phyloP scores from a whole-genome alignment of 2,888 invertebrate genomes.

The Phortica magna region DNA sequence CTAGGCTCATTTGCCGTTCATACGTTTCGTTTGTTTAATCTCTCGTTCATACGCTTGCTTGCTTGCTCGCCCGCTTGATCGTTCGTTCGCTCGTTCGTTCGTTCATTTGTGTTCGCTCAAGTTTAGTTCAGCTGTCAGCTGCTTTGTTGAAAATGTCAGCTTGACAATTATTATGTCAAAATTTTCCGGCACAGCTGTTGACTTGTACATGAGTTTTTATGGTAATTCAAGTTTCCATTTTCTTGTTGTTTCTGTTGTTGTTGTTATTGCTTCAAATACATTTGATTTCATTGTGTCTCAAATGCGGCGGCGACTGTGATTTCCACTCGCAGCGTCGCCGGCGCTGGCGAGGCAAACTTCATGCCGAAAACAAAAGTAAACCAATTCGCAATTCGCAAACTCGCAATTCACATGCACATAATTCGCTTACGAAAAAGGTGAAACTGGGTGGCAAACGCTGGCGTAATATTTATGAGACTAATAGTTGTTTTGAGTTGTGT shows the following conservation, averaged over 20 bases:
- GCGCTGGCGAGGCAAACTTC: background rate
- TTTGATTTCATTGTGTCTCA: slow-evolving; percentile 7
- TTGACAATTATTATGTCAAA: slow-evolving; percentile 75
- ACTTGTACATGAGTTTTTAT: slow-evolving; percentile 71
- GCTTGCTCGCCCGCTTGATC: background rate
- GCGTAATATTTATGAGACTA: slow-evolving; percentile 21
- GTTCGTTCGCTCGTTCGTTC: background rate
- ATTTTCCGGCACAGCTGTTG: slow-evolving; percentile 65
- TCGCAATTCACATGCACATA: slow-evolving; percentile 5
- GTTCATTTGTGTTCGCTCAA: slow-evolving; percentile 36
- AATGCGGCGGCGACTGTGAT: slow-evolving; percentile 15
- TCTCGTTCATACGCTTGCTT: background rate
- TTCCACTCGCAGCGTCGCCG: background rate
- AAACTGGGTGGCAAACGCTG: slow-evolving; percentile 27
- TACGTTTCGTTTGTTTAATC: background rate
- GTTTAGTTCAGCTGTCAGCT: slow-evolving; percentile 69
- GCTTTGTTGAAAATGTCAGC: slow-evolving; percentile 74
- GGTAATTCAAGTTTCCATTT: slow-evolving; percentile 71
- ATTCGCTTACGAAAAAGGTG: slow-evolving; percentile 19
- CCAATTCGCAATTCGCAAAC: slow-evolving; percentile 7
- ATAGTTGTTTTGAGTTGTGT: slow-evolving; percentile 1
- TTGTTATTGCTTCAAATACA: background rate
- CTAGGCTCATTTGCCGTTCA: background rate
- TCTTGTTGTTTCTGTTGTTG: slow-evolving; percentile 46
- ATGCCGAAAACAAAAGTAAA: background rate